Base-by-base conservation (phyloP, 2,888 invertebrate species). In the Nemotelus nigrinus region DNA sequence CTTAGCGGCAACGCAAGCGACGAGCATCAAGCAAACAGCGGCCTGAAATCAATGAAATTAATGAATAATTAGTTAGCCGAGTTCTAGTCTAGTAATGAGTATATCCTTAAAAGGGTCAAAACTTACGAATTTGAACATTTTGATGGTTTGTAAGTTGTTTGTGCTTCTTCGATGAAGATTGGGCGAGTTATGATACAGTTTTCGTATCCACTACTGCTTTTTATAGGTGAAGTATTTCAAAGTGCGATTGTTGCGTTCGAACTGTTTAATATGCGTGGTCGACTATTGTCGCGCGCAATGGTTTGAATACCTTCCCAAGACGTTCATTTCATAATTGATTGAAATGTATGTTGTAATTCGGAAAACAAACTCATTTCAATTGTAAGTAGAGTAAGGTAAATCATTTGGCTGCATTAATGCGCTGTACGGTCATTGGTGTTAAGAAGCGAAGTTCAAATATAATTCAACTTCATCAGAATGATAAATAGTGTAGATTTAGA, bases 111-210 rank as follows among this genome's bases (percentile, higher is more conserved):
- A 41, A 5, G 43, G 43, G 63, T 41, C 43, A 43, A 83, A 82
- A 82, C 83, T 84, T 82, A 84, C 83, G 81, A 86, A 81, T 82
- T 85, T 86, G 79, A 86, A 84, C 86, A 86, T 86, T 79, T 77
- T 82, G 70, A 57, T 43, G 10, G 3, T 50, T 10, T 76, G 39
- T 44, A 44, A 53, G 53, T 48, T 45, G 45, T 41, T 45, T 63
- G 43, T 48, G 74, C 43, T 41, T 53, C 70, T 70, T 70, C 70
- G 43, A 55, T 53, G 70, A 55, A 70, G 55, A 70, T 55, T 70
- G 70, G 70, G 55, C 5, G 41, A 43, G 43, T 53, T 70, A 53
- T 70, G 70, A 70, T 70, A 55, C 55, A 0, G 25, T 43, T 70
- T 43, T 8, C 25, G 58, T 45, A 45, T 45, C 44, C 10, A 25